Base-by-base conservation (phyloP, 2,888 invertebrate species). In the Idaea biselata region DNA sequence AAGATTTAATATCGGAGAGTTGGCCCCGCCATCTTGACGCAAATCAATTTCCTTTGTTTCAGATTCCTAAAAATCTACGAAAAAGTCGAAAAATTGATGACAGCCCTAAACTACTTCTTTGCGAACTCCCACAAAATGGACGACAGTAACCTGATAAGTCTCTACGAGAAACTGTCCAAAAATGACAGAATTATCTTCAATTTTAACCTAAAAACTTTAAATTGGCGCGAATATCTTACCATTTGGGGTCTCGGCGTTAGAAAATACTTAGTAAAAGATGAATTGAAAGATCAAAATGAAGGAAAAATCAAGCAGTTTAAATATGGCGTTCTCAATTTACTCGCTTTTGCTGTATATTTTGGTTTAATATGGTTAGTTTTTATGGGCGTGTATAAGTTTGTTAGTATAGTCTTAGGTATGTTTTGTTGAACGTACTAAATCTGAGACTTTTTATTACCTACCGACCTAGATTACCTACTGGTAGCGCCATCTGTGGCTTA, bases 101-200 rank as follows among this genome's bases (percentile, higher is more conserved):
- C 44, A 0, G 44, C 56, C 0, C 55, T 70, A 0, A 58, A 63
- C 0, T 73, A 60, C 14, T 75, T 72, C 16, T 0, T 58, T 0
- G 8, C 55, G 0, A 65, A 66, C 59, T 58, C 64, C 16, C 69
- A 68, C 68, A 4, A 56, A 6, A 69, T 71, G 17, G 44, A 58
- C 8, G 71, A 69, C 31, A 58, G 62, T 31, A 63, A 71, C 57
- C 14, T 63, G 0, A 32, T 31, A 3, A 62, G 56, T 16, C 56
- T 72, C n/a, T 58, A 65, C 58, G 55, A 60, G 7, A 58, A 53
- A 8, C 25, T 73, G 18, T 68, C 71, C 16, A 58, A 71, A 8
- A 60, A 64, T 0, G 75, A 75, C 55, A 67, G 64, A 44, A 25
- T 17, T 0, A 69, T 75, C 0, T 75, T 70, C 25, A 68, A 72